Conservation (phyloP, 2,888 invertebrate genomes). For the Orchesella flavescens region DNA sequence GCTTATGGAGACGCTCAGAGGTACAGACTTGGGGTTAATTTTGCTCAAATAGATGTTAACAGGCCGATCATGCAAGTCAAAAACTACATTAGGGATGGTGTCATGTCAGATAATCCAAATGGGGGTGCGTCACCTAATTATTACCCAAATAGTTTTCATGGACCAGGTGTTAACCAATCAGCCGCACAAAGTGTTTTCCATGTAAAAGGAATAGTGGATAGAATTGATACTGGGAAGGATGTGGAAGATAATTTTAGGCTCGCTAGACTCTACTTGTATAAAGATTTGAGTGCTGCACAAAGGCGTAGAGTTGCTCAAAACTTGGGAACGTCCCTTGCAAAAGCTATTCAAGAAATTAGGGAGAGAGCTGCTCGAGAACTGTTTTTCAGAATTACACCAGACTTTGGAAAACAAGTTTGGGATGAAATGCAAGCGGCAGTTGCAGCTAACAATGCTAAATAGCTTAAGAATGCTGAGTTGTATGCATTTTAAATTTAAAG, state of each 20-base stretch:
- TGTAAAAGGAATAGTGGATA: conserved; percentile 37
- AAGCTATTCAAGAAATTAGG: conserved; percentile 13
- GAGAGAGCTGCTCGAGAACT: conserved; percentile 10
- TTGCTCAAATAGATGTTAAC: conserved; percentile 40
- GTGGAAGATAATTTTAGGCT: conserved; percentile 17
- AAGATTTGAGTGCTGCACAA: conserved; percentile 21
- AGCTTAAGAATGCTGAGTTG: too few species aligned
- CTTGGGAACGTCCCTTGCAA: conserved; percentile 12
- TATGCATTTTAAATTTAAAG: too few species aligned
- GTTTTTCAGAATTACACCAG: conserved; percentile 8
- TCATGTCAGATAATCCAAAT: conserved; percentile 7
- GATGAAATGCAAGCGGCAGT: conserved; percentile 15
- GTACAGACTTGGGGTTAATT: conserved; percentile 51
- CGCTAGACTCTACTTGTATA: conserved; percentile 34
- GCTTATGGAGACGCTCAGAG: conserved; percentile 54
- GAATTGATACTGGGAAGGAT: conserved; percentile 37
- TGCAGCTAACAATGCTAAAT: too few species aligned
- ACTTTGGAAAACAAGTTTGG: conserved; percentile 46
- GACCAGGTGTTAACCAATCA: not conserved
- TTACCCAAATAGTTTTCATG: conserved; percentile 47
- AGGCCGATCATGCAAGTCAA: conserved; percentile 27
- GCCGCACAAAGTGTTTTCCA: conserved; percentile 8
- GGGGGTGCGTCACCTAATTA: conserved; percentile 39
- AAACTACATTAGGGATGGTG: not conserved
- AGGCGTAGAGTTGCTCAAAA: conserved; percentile 9